Base-by-base conservation (phyloP, 2,797 vertebrate genomes). In the Arremon brunneinucha region DNA sequence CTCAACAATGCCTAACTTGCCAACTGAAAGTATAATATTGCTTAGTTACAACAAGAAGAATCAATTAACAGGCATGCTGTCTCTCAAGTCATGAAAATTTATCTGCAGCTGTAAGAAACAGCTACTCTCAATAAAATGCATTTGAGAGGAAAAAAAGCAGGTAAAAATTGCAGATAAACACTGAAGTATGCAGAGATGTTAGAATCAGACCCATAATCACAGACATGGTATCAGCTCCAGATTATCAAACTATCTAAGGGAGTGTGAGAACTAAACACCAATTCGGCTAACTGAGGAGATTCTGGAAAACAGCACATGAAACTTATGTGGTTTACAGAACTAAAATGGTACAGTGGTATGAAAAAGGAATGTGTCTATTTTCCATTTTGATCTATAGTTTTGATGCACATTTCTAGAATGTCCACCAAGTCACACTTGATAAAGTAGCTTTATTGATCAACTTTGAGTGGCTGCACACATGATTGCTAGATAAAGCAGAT, bases 161-260 rank as follows among this genome's bases (percentile, higher is more conserved):
- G 6, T 39, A 39, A 35, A 39, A 87, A 53, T 12, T 3, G 5
- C 30, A 62, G 9, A 24, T 49, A 76, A 93, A 92, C 35, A 65
- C 17, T 28, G 50, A 82, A 69, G 37, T 10, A 4, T 22, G 30
- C 5, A 64, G 39, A 6, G 14, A 32, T 10, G 35, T 0, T 50
- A 12, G 23, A 69, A 53, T 35, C 35, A 35, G 55, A 87, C 12
- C 9, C 5, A 2, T 6, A 60, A 20, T 21, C 20, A 69, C 35
- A 55, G 43, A 55, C 12, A 32, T 0, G 0, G 2, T 19, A 52
- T 23, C 28, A 83, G 28, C 41, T 69, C 27, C 7, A 34, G 17
- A 32, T 37, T 18, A 76, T 13, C 30, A 24, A 43, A 56, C 12
- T 18, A 4, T 37, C 12, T 32, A 65, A 62, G 22, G 7, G 6